These are phyloP conservation scores for Uromys caudimaculatus DNA, from an alignment of 2,797 vertebrate species.

Conservation along the genomic window DNA sequence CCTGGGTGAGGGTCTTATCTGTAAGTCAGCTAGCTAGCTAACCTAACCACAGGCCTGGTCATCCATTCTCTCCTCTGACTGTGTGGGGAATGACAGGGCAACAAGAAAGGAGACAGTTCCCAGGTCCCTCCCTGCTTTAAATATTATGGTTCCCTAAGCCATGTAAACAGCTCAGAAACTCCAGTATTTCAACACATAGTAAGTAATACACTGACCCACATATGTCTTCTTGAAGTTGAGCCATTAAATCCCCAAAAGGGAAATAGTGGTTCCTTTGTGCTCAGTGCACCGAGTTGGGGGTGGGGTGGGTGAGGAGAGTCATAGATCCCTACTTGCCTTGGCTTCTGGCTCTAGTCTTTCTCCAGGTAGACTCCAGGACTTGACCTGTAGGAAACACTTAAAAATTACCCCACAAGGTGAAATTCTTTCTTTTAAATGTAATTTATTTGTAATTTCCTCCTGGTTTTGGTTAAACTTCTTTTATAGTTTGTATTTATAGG, in stretches of 20 bases:
- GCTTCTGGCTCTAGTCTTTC: not conserved
- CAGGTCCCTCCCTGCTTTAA: slow-evolving; percentile 1
- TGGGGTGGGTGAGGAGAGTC: not conserved
- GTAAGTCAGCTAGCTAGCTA: not conserved
- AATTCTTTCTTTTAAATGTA: not conserved
- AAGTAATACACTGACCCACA: not conserved
- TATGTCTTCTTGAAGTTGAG: not conserved
- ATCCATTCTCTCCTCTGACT: not conserved
- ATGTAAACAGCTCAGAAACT: slow-evolving; percentile 38
- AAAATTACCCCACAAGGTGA: not conserved
- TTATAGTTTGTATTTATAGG: not conserved
- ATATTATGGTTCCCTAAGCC: slow-evolving; percentile 28
- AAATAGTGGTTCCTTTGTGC: not conserved
- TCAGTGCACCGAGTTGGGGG: rapidly evolving
- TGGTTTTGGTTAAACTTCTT: not conserved
- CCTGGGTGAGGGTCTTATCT: not conserved
- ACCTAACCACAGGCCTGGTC: not conserved
- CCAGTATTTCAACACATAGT: slow-evolving; percentile 47
- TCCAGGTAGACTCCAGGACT: no score
- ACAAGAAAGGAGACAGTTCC: not conserved
- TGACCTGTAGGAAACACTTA: not conserved
- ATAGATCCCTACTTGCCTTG: not conserved
- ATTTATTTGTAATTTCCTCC: not conserved
- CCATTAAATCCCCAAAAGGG: not conserved
- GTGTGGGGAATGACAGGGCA: not conserved